Base-by-base conservation (phyloP, 2,797 vertebrate species). In the Diceros bicornis region DNA sequence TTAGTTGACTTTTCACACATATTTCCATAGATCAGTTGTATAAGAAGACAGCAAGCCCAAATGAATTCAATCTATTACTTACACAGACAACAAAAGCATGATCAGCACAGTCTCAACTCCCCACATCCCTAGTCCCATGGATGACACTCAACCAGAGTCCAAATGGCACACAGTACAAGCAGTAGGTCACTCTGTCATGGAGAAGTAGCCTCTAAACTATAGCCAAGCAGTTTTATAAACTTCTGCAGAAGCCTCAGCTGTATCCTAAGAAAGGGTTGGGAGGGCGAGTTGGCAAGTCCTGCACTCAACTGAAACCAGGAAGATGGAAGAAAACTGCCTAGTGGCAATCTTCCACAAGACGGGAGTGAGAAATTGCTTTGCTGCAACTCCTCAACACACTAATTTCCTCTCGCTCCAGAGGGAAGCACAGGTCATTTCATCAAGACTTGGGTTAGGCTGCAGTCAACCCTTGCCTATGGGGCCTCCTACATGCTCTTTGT, bases 401-500 rank as follows among this genome's bases (percentile, higher is more conserved):
- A 72, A 27, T 17, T 5, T 61, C 23, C 32, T 57, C 17, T n/a
- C 69, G 37, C 37, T 77, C 37, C 34, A 72, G 25, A 50, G 71
- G 32, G 32, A 57, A 20, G 50, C 52, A 18, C 25, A 23, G 32
- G 7, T 20, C 9, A 27, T 29, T 29, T 18, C 16, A 50, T 32
- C 4, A 66, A 69, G 25, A 47, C 4, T 14, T 13, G 4, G 27
- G 16, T 57, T 59, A 78, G 50, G 27, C 16, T 34, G 21, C 20
- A 55, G 57, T 75, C 34, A 89, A 34, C 2, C 3, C 61, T 93
- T 86, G 11, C 41, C 62, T 23, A 5, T 2, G 10, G 34, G 29
- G 13, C 27, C 44, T 50, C 32, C 25, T 3, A 6, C 7, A 2
- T 61, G 6, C 41, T 16, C 27, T 18, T 0, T 7, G 20, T 1